These are phyloP conservation scores for Taphrorychus bicolor DNA, from an alignment of 2,888 invertebrate genomes.

Conservation along the genomic window DNA sequence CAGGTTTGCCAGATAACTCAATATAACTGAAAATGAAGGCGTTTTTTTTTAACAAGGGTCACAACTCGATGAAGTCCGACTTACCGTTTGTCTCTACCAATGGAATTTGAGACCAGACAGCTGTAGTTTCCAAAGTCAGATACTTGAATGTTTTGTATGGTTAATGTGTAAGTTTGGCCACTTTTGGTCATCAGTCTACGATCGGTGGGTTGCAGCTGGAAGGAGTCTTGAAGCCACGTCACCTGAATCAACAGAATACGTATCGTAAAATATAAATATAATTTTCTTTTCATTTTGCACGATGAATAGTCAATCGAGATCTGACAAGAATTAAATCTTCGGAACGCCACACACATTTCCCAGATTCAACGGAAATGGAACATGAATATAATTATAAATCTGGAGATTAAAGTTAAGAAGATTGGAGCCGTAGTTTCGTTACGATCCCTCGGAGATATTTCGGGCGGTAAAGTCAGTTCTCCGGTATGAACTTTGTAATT, in stretches of 20 bases:
- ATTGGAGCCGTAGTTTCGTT: slow-evolving; percentile 46
- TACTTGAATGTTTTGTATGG: slow-evolving; percentile 66
- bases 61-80: not conserved
- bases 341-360: not conserved
- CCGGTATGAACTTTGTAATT: slow-evolving; percentile 17
- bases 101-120: slow-evolving; percentile 57
- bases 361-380: slow-evolving; percentile 43
- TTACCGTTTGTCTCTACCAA: slow-evolving; percentile 57
- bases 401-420: slow-evolving; percentile 48
- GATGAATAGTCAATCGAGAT: too few relatives aligned
- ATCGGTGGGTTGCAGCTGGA: slow-evolving; percentile 68
- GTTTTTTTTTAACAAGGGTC: not conserved
- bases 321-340: not conserved
- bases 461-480: slow-evolving; percentile 12
- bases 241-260: slow-evolving; percentile 63
- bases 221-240: slow-evolving; percentile 71
- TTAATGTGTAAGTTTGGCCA: slow-evolving; percentile 66
- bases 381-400: slow-evolving; percentile 47
- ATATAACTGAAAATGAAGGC: slow-evolving; percentile 58
- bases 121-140: slow-evolving; percentile 71
- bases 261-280: not conserved
- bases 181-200: slow-evolving; percentile 67
- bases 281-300: not conserved
- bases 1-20: slow-evolving; percentile 70
- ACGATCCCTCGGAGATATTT: slow-evolving; percentile 30